phyloP scores from a whole-genome alignment of 2,113 vertebrate species.

The Syrmaticus mikado region DNA sequence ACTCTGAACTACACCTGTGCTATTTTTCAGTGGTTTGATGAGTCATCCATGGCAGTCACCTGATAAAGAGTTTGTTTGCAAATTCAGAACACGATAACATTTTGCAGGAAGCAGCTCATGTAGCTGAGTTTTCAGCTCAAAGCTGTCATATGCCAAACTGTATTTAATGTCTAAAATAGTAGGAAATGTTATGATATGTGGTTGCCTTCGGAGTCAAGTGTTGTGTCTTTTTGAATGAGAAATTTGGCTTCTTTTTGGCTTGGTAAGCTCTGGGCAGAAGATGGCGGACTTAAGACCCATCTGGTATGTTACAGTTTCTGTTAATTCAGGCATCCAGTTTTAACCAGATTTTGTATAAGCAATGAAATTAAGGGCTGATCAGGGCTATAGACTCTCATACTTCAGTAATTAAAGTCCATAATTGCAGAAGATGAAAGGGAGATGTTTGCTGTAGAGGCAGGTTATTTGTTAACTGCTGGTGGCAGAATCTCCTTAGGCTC shows the following conservation, averaged over 20 bases:
- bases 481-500: background rate
- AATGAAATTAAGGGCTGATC: background rate
- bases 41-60: background rate
- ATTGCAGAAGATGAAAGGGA: background rate
- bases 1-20: background rate
- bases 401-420: constrained; percentile 1
- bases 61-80: background rate
- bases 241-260: background rate
- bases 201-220: background rate
- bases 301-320: background rate
- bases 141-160: background rate
- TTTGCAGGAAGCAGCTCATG: background rate
- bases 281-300: background rate
- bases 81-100: background rate
- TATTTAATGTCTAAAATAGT: background rate
- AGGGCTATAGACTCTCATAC: background rate
- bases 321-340: background rate
- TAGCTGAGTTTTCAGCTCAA: background rate
- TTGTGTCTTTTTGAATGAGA: background rate
- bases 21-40: background rate
- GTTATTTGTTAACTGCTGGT: background rate
- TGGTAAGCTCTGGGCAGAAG: background rate
- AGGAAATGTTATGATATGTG: background rate
- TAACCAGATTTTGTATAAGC: background rate
- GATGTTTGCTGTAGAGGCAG: background rate